These are phyloP conservation scores for Hermaeophaga mercurialis DNA, from an alignment of 2,888 invertebrate species.

Conservation along the genomic window DNA sequence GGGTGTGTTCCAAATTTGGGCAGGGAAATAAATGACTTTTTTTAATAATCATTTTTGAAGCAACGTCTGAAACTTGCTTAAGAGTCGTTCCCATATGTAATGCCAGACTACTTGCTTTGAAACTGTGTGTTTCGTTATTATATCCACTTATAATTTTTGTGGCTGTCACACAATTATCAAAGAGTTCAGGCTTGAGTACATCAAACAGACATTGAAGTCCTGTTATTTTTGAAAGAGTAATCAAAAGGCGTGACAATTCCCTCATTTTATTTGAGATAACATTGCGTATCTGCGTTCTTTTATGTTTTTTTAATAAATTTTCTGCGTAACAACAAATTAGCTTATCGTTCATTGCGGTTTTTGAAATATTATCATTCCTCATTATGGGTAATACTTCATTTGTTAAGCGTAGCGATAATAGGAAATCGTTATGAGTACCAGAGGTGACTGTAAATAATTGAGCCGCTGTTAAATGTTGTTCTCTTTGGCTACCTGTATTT, in stretches of 20 bases:
- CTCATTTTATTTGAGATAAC: conserved; percentile 38
- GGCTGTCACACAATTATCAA: conserved; percentile 32
- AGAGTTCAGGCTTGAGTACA: conserved; percentile 32
- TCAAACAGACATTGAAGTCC: conserved; percentile 7
- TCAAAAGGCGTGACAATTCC: conserved; percentile 35
- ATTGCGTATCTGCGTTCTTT: conserved; percentile 33
- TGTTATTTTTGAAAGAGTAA: conserved; percentile 22
- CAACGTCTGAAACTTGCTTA: conserved; percentile 28
- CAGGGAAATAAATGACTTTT: conserved; percentile 19
- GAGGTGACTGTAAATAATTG: background rate
- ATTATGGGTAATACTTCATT: conserved; percentile 36
- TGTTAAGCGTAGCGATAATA: conserved; percentile 23
- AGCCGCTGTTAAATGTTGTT: conserved; percentile 3
- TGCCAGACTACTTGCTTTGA: conserved; percentile 28
- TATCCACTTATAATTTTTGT: conserved; percentile 34
- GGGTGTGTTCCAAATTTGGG: conserved; percentile 16
- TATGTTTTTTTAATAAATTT: conserved; percentile 33
- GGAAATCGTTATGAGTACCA: background rate
- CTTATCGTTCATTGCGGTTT: conserved; percentile 32
- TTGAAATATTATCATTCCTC: conserved; percentile 37
- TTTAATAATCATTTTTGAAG: conserved; percentile 28
- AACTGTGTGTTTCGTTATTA: conserved; percentile 14
- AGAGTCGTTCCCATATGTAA: conserved; percentile 31
- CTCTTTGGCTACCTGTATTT: background rate
- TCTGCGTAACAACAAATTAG: conserved; percentile 38